Conservation (phyloP, 1,140 invertebrate genomes). For the Diabrotica undecimpunctata region DNA sequence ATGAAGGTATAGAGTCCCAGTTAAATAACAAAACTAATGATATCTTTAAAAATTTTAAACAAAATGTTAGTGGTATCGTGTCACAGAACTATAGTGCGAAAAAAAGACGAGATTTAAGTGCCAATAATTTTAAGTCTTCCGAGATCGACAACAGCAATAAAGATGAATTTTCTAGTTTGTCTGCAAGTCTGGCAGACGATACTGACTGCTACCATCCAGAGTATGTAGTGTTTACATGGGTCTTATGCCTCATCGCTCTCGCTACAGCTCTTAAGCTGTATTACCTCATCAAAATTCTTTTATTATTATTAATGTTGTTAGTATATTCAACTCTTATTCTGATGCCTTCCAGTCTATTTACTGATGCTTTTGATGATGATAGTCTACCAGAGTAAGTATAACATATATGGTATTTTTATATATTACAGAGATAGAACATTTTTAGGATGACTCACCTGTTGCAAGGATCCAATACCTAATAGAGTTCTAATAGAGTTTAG, state of each 20-base stretch:
- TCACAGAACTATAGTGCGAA: not conserved
- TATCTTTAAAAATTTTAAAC: slow-evolving; percentile 8
- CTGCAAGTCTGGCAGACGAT: not conserved
- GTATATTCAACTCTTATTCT: slow-evolving; percentile 70
- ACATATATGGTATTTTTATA: not conserved
- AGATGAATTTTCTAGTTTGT: not conserved
- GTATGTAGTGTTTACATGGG: slow-evolving; percentile 91
- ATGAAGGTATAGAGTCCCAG: slow-evolving; percentile 15
- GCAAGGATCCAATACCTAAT: too few species aligned
- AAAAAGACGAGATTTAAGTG: not conserved
- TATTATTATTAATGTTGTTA: slow-evolving; percentile 72
- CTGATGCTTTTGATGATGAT: not conserved
- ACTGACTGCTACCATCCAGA: slow-evolving; percentile 58
- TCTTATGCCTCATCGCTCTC: slow-evolving; percentile 84
- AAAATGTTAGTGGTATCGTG: slow-evolving; percentile 11
- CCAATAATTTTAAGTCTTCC: not conserved
- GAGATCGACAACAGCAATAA: not conserved
- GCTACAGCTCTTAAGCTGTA: slow-evolving; percentile 91
- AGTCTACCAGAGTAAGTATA: slow-evolving; percentile 12
- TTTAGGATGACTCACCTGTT: too few species aligned
- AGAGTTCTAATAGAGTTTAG: too few species aligned
- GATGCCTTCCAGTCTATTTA: slow-evolving; percentile 40
- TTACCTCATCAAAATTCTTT: slow-evolving; percentile 81
- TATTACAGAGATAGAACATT: too few species aligned
- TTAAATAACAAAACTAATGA: slow-evolving; percentile 19